These are phyloP conservation scores for Acanthococcus lagerstroemiae DNA, from an alignment of 2,888 invertebrate species.

Conservation along the genomic window DNA sequence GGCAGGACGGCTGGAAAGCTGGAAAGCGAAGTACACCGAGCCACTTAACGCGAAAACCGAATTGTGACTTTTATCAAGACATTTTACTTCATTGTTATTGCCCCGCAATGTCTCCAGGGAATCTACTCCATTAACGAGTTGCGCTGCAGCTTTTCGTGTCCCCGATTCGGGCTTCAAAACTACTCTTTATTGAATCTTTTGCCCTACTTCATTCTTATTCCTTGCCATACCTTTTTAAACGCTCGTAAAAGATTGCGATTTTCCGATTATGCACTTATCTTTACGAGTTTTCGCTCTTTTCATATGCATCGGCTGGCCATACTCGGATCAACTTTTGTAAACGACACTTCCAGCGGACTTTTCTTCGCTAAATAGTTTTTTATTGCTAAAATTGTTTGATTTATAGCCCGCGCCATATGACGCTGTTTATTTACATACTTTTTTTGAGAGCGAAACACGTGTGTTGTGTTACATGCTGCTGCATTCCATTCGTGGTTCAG, in stretches of 20 bases:
- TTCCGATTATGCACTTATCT: background rate
- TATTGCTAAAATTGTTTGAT: too few relatives aligned
- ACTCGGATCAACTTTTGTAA: background rate
- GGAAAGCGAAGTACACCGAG: background rate
- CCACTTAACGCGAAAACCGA: background rate
- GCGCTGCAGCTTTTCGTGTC: background rate
- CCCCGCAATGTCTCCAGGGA: conserved; percentile 15
- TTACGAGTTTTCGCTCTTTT: too few relatives aligned
- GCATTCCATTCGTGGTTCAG: too few relatives aligned
- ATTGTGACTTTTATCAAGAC: conserved; percentile 14
- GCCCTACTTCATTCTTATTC: background rate
- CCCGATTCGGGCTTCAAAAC: background rate
- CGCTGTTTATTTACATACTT: too few relatives aligned
- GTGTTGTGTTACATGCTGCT: too few relatives aligned
- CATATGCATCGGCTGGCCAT: too few relatives aligned
- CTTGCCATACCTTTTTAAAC: background rate
- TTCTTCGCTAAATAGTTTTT: too few relatives aligned
- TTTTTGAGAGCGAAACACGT: too few relatives aligned
- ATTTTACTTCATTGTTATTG: conserved; percentile 23
- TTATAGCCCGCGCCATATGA: too few relatives aligned
- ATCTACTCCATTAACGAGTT: conserved; percentile 24
- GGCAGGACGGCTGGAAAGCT: background rate
- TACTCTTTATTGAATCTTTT: background rate
- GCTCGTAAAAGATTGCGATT: background rate
- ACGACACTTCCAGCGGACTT: too few relatives aligned